Percentiles rank a stretch among this genome's conserved stretches.
Evolutionary conservation across 2,113 vertebrate genomes (phyloP).

Genomic region (Octodon degus): DNA sequence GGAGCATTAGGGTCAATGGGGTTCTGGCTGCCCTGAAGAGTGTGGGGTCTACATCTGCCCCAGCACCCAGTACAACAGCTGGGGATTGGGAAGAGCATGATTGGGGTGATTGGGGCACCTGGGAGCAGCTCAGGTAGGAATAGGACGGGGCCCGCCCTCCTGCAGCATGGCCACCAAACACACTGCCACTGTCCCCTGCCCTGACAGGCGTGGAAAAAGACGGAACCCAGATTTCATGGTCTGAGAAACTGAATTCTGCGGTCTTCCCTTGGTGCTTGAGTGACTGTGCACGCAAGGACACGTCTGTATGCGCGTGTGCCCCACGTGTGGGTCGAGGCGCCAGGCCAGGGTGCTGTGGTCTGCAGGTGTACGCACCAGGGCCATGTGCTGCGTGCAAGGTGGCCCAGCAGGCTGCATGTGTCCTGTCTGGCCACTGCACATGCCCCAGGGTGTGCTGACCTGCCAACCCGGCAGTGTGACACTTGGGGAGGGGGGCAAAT

Average conservation of each 20-base stretch:
- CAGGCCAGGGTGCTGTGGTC: neutral
- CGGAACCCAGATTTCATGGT: neutral
- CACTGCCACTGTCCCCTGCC: fast-evolving
- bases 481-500: neutral
- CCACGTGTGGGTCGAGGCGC: too few species aligned
- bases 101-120: neutral
- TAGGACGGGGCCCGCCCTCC: neutral
- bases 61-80: fast-evolving
- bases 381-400: neutral
- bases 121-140: neutral
- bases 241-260: neutral
- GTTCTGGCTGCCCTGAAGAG: neutral
- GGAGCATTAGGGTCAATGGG: neutral
- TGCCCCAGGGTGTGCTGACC: neutral
- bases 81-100: neutral
- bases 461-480: neutral
- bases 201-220: neutral
- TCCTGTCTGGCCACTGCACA: too few species aligned
- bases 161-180: neutral
- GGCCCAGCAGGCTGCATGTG: neutral
- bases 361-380: neutral
- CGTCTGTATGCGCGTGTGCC: neutral
- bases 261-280: neutral
- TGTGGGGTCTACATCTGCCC: neutral
- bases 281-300: neutral